Evolutionary conservation across 1,140 invertebrate genomes (phyloP), one percentile per base, ranked within the genome.

Genomic region (Caenorhabditis tropicalis): DNA sequence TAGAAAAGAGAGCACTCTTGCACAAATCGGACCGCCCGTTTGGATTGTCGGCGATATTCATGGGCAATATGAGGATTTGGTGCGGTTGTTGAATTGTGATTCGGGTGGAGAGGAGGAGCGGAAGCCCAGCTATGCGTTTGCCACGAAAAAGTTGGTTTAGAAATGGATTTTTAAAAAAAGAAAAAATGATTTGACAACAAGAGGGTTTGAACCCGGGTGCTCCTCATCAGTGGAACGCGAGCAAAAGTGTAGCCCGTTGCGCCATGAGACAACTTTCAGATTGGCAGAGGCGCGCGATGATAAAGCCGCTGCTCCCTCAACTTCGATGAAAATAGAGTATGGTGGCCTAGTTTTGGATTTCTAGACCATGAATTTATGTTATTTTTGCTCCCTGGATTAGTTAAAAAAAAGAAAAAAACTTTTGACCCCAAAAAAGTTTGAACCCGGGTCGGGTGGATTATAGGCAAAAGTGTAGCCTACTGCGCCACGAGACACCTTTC

Each of bases 31-130:
- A 12, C 81, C 81, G 51, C 81, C 81, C 3, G 51, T 53, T 15
- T 46, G n/a, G 19, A 82, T 82, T 27, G 81, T 82, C n/a, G 81
- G 81, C 0, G 81, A 81, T 31, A 51, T 82, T 39, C 39, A 51
- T 46, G 81, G 79, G n/a, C 46, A 53, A 12, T 53, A 53, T 39
- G 49, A 36, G 6, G 46, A 51, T 36, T n/a, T 81, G 1, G 58
- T 65, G 16, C 12, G 58, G 9, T 19, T 65, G 15, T 4, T 65
- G 31, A 65, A 65, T 65, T 33, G 29, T 60, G 9, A 29, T 10
- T 10, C 27, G 27, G 21, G 9, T 19, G 12, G 29, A 33, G 12
- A 33, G 9, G 6, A 16, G 2, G n/a, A 15, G 48, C n/a, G 31
- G 15, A 65, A 65, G 58, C 10, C 58, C 2, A 65, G 29, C 9